Evolutionary conservation across 2,888 invertebrate species (phyloP).

Genomic region (Matsumyia berberina): DNA sequence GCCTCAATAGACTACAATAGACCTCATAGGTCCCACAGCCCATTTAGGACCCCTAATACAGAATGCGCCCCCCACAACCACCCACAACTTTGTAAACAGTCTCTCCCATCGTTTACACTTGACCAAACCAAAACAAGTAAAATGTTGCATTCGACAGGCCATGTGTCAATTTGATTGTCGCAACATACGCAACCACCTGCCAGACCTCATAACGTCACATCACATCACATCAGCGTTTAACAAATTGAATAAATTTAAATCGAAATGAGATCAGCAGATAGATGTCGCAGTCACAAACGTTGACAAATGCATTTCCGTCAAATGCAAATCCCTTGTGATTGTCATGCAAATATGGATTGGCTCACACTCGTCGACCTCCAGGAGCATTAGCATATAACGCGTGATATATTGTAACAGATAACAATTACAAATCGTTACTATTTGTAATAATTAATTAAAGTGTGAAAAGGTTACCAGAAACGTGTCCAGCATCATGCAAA

Average conservation of each 20-base stretch:
- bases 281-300: slow-evolving; percentile 36
- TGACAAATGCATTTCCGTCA: slow-evolving; percentile 41
- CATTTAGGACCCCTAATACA: too few relatives aligned
- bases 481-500: not conserved
- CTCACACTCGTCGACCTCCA: not conserved
- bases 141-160: slow-evolving; percentile 18
- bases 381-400: not conserved
- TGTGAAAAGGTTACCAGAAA: too few relatives aligned
- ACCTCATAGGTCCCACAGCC: too few relatives aligned
- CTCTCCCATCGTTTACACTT: slow-evolving; percentile 8
- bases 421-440: slow-evolving; percentile 28
- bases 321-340: slow-evolving; percentile 15
- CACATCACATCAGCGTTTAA: not conserved
- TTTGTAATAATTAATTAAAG: slow-evolving; percentile 7
- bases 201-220: slow-evolving; percentile 46
- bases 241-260: slow-evolving; percentile 50
- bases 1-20: too few relatives aligned
- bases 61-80: too few relatives aligned
- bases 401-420: slow-evolving; percentile 8
- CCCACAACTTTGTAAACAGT: too few relatives aligned
- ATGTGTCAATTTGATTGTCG: slow-evolving; percentile 19
- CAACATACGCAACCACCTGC: slow-evolving; percentile 37
- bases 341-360: slow-evolving; percentile 25
- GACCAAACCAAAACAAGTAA: slow-evolving; percentile 8
- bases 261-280: slow-evolving; percentile 49